Evolutionary conservation across 2,888 invertebrate species (phyloP).

Genomic region (Lithosia quadra): DNA sequence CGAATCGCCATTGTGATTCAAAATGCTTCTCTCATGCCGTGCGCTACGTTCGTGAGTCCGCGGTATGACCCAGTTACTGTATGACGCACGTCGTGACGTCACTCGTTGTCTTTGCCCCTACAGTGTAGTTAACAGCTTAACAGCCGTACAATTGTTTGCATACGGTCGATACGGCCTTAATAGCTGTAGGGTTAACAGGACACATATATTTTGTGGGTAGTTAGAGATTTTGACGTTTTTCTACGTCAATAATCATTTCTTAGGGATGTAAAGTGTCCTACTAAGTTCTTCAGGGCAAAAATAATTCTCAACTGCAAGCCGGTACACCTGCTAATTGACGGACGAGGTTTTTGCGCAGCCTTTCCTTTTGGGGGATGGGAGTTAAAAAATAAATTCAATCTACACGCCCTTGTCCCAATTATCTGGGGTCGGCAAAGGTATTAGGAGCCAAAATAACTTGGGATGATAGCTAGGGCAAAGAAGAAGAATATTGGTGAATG

Average conservation of each 20-base stretch:
- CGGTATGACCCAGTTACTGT: conserved; percentile 57
- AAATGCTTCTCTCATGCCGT: conserved; percentile 35
- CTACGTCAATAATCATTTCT: not conserved
- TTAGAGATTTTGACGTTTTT: not conserved
- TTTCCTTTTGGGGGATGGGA: too few species aligned
- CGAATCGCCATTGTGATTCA: conserved; percentile 46
- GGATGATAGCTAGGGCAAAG: too few species aligned
- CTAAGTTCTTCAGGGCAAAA: too few species aligned
- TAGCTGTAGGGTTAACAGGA: conserved; percentile 17
- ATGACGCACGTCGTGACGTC: conserved; percentile 66
- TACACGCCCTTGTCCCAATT: too few species aligned
- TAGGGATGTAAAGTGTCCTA: too few species aligned
- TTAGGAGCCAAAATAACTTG: too few species aligned
- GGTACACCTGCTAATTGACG: too few species aligned
- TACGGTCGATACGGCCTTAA: conserved; percentile 26
- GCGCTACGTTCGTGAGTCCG: conserved; percentile 16
- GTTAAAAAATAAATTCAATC: too few species aligned
- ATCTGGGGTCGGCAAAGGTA: too few species aligned
- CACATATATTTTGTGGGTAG: not conserved
- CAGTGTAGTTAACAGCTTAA: conserved; percentile 41
- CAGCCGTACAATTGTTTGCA: conserved; percentile 42
- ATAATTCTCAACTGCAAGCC: too few species aligned
- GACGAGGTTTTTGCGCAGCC: too few species aligned
- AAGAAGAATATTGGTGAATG: too few species aligned
- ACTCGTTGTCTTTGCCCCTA: conserved; percentile 54